Conservation (phyloP, 1,140 invertebrate genomes). For the Pseudomyrmex dendroicus region DNA sequence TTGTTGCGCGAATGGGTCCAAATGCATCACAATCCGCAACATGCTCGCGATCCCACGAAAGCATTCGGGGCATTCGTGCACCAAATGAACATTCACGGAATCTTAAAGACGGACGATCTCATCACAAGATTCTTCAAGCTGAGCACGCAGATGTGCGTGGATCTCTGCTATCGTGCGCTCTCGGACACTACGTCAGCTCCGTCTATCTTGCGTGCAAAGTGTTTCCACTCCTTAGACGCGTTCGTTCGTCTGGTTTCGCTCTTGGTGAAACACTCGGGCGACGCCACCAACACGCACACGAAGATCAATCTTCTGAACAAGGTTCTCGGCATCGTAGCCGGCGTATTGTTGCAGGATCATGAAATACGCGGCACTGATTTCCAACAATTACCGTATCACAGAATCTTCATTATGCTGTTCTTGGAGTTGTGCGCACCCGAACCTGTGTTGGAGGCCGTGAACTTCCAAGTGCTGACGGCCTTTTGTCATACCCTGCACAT, state of each 20-base stretch:
- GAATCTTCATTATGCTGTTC: slow-evolving; percentile 98
- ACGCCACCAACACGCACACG: slow-evolving; percentile 94
- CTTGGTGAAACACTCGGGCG: slow-evolving; percentile 97
- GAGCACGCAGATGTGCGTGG: slow-evolving; percentile 98
- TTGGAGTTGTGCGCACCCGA: slow-evolving; percentile 98
- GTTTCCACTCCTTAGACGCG: slow-evolving; percentile 97
- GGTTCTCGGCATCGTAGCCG: slow-evolving; percentile 97
- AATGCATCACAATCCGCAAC: slow-evolving; percentile 93
- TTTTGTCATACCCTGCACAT: slow-evolving; percentile 97
- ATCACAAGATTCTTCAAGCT: slow-evolving; percentile 99
- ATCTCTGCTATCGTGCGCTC: slow-evolving; percentile 94
- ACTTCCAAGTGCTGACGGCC: slow-evolving; percentile 94
- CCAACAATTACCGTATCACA: slow-evolving; percentile 98
- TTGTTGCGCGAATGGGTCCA: slow-evolving; percentile 97
- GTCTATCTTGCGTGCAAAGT: slow-evolving; percentile 93
- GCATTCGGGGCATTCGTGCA: slow-evolving; percentile 98
- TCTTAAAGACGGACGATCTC: slow-evolving; percentile 98
- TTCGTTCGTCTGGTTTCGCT: slow-evolving; percentile 97
- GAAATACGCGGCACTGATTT: slow-evolving; percentile 95
- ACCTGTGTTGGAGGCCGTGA: slow-evolving; percentile 95
- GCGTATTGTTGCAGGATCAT: slow-evolving; percentile 97
- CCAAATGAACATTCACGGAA: slow-evolving; percentile 98
- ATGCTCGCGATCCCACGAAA: slow-evolving; percentile 94
- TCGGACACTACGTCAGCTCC: slow-evolving; percentile 87
- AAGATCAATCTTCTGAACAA: slow-evolving; percentile 99